A percentile compares a stretch with the other conserved stretches of the same genome.
phyloP scores from a whole-genome alignment of 2,888 invertebrate genomes.

The Andrena chrysosceles region DNA sequence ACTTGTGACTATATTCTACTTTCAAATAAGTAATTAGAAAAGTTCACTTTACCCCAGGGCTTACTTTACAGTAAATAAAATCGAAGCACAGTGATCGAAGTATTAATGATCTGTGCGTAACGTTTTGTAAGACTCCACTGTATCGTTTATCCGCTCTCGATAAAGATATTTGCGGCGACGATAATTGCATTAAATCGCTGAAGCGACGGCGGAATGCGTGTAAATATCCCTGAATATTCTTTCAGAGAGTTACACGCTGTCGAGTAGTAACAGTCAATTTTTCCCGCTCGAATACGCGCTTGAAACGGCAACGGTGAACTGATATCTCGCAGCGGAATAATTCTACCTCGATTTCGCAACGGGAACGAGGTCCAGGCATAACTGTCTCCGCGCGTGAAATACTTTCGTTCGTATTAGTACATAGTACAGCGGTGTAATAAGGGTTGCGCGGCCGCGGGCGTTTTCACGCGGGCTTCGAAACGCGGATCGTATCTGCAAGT shows the following conservation, averaged over 20 bases:
- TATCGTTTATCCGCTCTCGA: not conserved
- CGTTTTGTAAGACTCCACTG: not conserved
- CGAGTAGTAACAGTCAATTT: not conserved
- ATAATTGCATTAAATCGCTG: not conserved
- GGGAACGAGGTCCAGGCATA: conserved; percentile 9
- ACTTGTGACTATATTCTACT: too few species aligned
- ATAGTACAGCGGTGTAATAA: conserved; percentile 22
- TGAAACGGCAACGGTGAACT: not conserved
- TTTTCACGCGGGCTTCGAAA: not conserved
- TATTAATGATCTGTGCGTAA: too few species aligned
- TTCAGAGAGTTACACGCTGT: not conserved
- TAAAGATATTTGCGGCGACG: not conserved
- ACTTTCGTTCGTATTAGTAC: conserved; percentile 28
- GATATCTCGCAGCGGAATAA: not conserved
- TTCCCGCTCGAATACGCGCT: not conserved
- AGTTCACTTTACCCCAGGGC: too few species aligned
- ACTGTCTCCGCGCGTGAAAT: conserved; percentile 27
- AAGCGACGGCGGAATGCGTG: not conserved
- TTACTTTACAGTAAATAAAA: too few species aligned
- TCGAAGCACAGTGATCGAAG: too few species aligned
- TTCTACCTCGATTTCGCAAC: conserved; percentile 6
- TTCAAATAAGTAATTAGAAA: too few species aligned
- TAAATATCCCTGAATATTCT: not conserved
- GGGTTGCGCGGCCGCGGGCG: conserved; percentile 25
- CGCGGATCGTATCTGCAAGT: conserved; percentile 27